Conservation (phyloP, 2,888 invertebrate genomes). For the Drosophila mayaguana region DNA sequence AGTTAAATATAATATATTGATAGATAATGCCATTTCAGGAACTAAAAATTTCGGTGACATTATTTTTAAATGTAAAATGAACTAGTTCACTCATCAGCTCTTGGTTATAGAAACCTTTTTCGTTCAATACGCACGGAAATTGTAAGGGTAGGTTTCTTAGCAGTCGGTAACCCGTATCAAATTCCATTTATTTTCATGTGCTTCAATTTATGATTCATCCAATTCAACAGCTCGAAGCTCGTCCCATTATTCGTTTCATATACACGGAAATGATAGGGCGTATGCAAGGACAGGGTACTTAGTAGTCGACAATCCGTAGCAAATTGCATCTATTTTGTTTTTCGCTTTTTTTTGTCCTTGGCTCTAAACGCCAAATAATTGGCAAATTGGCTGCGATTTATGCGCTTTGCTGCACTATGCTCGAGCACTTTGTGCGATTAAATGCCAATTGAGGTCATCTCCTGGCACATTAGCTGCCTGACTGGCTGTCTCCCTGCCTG, state of each 20-base stretch:
- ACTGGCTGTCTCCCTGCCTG: not conserved
- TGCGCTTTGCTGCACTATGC: conserved; percentile 33
- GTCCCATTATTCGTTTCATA: not conserved
- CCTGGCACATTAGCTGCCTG: conserved; percentile 27
- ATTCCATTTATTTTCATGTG: too few relatives aligned
- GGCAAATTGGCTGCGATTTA: conserved; percentile 65
- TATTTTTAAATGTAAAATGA: not conserved
- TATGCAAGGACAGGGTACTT: not conserved
- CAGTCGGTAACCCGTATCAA: not conserved
- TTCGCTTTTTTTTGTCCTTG: conserved; percentile 33
- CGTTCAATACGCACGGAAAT: not conserved
- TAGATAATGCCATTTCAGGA: not conserved
- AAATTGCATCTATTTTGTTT: not conserved
- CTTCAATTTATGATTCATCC: too few relatives aligned
- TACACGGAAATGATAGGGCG: not conserved
- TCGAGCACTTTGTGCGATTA: conserved; percentile 48
- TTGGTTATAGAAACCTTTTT: not conserved
- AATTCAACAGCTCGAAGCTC: not conserved
- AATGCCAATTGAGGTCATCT: conserved; percentile 70
- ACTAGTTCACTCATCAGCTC: not conserved
- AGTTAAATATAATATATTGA: not conserved
- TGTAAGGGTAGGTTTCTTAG: not conserved
- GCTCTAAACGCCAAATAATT: conserved; percentile 55
- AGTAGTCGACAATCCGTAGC: not conserved
- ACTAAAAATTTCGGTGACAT: not conserved